Percentiles rank a stretch among this genome's conserved stretches.
Evolutionary conservation across 2,797 vertebrate genomes (phyloP).

Genomic region (Spinus olivaceus): DNA sequence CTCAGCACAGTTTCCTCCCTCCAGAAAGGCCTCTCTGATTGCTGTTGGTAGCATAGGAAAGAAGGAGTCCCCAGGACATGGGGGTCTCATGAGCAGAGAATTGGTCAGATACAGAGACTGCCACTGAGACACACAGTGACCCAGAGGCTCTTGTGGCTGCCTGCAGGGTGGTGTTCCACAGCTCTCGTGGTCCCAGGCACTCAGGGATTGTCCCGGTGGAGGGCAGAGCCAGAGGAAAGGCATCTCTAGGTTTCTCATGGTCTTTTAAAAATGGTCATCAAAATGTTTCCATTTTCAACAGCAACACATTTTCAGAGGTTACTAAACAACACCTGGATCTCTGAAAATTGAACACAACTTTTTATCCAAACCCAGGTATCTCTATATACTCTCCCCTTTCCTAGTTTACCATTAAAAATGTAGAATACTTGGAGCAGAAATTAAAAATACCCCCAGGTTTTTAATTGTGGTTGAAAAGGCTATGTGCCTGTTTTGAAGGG

Average conservation of each 20-base stretch:
- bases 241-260: neutral
- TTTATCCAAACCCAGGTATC: neutral
- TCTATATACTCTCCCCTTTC: neutral
- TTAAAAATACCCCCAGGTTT: neutral
- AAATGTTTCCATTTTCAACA: neutral
- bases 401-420: neutral
- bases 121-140: neutral
- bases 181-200: neutral
- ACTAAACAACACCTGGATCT: neutral
- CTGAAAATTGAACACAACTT: neutral
- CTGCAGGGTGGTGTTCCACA: neutral
- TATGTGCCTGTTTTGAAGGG: neutral
- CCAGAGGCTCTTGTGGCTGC: neutral
- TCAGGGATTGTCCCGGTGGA: neutral
- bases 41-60: neutral
- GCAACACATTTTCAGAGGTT: neutral
- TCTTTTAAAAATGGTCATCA: neutral
- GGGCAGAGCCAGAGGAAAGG: neutral
- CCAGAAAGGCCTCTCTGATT: neutral
- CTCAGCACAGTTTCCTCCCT: neutral
- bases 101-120: neutral
- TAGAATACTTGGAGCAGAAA: neutral
- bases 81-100: neutral
- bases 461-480: neutral
- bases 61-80: fast-evolving